Base-by-base conservation (phyloP, 2,888 invertebrate genomes). In the Oscheius sp. region DNA sequence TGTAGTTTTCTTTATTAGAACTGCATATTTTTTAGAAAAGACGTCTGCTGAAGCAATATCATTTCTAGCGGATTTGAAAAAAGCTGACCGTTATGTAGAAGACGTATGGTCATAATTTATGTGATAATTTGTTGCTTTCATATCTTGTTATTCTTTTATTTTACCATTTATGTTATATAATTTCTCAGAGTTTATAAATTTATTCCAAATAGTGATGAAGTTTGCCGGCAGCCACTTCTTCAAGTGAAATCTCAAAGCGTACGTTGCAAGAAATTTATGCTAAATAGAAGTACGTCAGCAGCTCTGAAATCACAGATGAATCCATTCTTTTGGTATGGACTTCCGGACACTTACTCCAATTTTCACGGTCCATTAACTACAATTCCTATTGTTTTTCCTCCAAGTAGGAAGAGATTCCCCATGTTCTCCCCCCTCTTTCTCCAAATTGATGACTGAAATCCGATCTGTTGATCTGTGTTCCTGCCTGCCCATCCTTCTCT, bases 71-170 rank as follows among this genome's bases (percentile, higher is more conserved):
- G 84, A 88, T 35, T 77, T 90, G 83, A 85, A 89, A 68, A 83
- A 89, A 9, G 77, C 85, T 13, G 89, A 88, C 75, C 81, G 87
- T 41, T 90, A 90, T 75, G 85, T 88, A 41, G 90, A 90, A 79
- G 90, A 90, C 82, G 89, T 90, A 9, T 90, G 90, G 90, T 56
- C 73, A 16, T 73, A 52, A 73, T 25, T 55, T 18, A 2, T 55
- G 25, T 25, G 25, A 55, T 25, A 46, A 45, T 13, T 23, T 66
- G 18, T 49, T 25, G 46, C 49, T 7, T 18, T 23, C 45, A 21
- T 18, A n/a, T 53, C 25, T 18, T 21, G 21, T 53, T 6, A 1
- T 12, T 53, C n/a, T 53, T 53, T 53, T 2, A 23, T n/a, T 18
- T 18, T 53, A 6, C 21, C 21, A 12, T 7, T 53, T 53, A 18